Conservation (phyloP, 2,113 vertebrate species). For the Verasper variegatus region DNA sequence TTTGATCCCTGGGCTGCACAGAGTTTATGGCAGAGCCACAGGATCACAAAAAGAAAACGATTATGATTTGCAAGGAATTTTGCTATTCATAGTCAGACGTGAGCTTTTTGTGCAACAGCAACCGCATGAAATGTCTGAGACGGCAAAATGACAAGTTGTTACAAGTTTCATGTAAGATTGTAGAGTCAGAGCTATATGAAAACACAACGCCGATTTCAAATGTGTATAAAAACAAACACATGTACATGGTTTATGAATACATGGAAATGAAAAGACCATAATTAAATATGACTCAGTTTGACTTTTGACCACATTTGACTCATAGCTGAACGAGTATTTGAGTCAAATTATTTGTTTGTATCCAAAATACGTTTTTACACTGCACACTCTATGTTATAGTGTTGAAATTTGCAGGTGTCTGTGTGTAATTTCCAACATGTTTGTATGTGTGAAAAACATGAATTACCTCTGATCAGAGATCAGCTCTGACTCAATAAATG, state of each 20-base stretch:
- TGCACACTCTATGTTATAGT: neutral
- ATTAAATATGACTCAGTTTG: neutral
- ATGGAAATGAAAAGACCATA: neutral
- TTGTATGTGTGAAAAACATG: neutral
- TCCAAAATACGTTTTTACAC: neutral
- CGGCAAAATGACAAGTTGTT: conserved; percentile 44
- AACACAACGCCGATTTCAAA: neutral
- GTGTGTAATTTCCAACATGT: neutral
- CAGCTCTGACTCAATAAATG: conserved; percentile 2
- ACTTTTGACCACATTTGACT: neutral
- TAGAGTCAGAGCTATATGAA: neutral
- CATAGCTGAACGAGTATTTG: neutral
- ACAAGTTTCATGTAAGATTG: neutral
- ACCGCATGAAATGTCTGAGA: conserved; percentile 16
- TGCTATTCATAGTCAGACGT: conserved; percentile 36
- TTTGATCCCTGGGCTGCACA: conserved; percentile 57
- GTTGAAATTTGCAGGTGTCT: neutral
- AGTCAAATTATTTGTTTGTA: neutral
- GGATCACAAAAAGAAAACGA: conserved; percentile 45
- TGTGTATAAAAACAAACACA: conserved; percentile 4
- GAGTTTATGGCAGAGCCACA: conserved; percentile 43
- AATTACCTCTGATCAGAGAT: neutral
- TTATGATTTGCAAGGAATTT: conserved; percentile 17
- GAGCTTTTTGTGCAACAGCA: neutral
- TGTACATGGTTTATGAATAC: neutral